These are phyloP conservation scores for Cremastobaeus sp. DNA, from an alignment of 2,888 invertebrate genomes.

Conservation along the genomic window DNA sequence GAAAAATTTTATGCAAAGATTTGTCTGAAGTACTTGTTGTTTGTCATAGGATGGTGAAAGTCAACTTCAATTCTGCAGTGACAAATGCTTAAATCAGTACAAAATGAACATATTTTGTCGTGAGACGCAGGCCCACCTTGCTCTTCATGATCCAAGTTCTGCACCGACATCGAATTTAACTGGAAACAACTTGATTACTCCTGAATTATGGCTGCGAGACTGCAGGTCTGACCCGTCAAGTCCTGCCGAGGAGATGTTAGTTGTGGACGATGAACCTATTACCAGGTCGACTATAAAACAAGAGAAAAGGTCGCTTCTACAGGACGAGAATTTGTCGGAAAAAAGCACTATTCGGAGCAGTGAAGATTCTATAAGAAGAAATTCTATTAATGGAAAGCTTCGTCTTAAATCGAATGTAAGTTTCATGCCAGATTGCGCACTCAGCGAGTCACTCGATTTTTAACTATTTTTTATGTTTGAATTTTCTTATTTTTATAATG, in stretches of 20 bases:
- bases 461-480: no score
- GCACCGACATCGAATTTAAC: conserved; percentile 63
- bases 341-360: no score
- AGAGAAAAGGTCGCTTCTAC: conserved; percentile 64
- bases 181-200: conserved; percentile 86
- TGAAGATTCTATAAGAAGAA: conserved; percentile 19
- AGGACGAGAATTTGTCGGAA: conserved; percentile 48
- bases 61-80: conserved; percentile 93
- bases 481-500: no score
- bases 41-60: conserved; percentile 92
- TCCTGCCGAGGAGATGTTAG: conserved; percentile 65
- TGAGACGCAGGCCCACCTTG: conserved; percentile 94
- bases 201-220: conserved; percentile 93
- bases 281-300: conserved; percentile 60
- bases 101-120: conserved; percentile 98
- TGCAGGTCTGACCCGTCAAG: conserved; percentile 83
- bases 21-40: no score
- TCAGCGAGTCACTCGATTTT: no score
- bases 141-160: conserved; percentile 80
- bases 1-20: neutral
- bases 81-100: conserved; percentile 96
- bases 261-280: conserved; percentile 65
- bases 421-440: no score
- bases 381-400: conserved; percentile 39
- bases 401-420: conserved; percentile 35